These are phyloP conservation scores for Symphodus melops DNA, from an alignment of 2,113 vertebrate species.

Conservation along the genomic window DNA sequence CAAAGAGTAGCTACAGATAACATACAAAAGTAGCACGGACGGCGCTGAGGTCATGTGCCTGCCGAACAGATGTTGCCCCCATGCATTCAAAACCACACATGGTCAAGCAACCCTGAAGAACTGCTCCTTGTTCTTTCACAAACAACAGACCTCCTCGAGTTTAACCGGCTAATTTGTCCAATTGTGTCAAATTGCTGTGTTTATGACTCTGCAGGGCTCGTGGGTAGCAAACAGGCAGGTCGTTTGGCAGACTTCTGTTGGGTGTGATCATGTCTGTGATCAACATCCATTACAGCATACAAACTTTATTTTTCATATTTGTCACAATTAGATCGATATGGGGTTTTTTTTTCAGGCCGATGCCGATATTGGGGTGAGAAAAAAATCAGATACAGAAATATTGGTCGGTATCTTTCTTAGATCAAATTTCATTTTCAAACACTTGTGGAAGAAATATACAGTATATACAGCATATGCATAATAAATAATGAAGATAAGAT, in stretches of 20 bases:
- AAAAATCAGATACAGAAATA: too few relatives aligned
- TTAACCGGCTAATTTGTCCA: conserved; percentile 43
- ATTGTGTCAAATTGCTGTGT: conserved; percentile 40
- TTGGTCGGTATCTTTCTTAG: too few relatives aligned
- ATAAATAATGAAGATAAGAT: too few relatives aligned
- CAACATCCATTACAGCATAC: not conserved
- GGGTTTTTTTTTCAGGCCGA: too few relatives aligned
- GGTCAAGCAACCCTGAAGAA: conserved; percentile 36
- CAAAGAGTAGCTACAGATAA: conserved; percentile 45
- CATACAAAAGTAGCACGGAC: conserved; percentile 39
- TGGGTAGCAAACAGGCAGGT: conserved; percentile 30
- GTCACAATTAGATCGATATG: not conserved
- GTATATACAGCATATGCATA: too few relatives aligned
- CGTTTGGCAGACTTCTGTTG: conserved; percentile 10
- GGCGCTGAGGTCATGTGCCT: conserved; percentile 63
- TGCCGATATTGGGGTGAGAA: too few relatives aligned
- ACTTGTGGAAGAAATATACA: too few relatives aligned
- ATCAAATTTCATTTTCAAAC: too few relatives aligned
- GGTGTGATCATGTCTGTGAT: conserved; percentile 9
- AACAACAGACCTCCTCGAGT: conserved; percentile 40
- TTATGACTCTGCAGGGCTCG: conserved; percentile 25
- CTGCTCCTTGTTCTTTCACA: conserved; percentile 40
- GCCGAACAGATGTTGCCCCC: conserved; percentile 74
- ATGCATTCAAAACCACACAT: conserved; percentile 49
- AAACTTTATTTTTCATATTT: not conserved